Evolutionary conservation across 2,113 vertebrate species (phyloP).

Genomic region (Brienomyrus brachyistius): DNA sequence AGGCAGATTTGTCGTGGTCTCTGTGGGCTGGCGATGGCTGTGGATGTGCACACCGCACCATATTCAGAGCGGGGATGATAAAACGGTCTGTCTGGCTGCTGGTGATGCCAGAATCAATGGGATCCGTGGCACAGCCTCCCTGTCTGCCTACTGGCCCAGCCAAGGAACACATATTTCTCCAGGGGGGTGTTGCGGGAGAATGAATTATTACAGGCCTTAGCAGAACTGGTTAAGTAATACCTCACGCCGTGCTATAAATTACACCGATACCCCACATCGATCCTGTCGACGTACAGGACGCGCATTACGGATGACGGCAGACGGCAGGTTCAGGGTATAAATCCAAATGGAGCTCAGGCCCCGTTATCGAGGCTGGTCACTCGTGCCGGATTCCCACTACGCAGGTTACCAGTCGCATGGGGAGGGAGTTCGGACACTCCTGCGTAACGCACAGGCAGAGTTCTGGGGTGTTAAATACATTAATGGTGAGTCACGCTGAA

Average conservation of each 20-base stretch:
- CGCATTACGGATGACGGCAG: conserved; percentile 7
- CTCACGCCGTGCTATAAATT: conserved; percentile 17
- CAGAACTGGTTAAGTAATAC: conserved; percentile 20
- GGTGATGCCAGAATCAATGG: conserved; percentile 34
- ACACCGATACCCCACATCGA: conserved; percentile 26
- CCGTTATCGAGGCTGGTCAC: not conserved
- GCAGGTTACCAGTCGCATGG: not conserved
- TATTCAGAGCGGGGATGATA: not conserved
- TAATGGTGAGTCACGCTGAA: not conserved
- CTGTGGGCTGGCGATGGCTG: not conserved
- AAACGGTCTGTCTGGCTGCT: not conserved
- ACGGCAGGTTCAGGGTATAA: conserved; percentile 18
- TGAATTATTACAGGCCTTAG: conserved; percentile 21
- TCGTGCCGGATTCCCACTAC: not conserved
- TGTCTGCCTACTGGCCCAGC: conserved; percentile 34
- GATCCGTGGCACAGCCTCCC: conserved; percentile 34
- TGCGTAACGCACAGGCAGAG: not conserved
- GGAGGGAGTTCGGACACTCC: not conserved
- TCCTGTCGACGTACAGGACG: conserved; percentile 16
- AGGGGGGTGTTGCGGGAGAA: conserved; percentile 7
- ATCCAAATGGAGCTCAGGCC: not conserved
- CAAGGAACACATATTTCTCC: conserved; percentile 25
- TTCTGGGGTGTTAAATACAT: not conserved
- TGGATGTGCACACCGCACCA: not conserved
- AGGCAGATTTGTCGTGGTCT: not conserved